Evolutionary conservation across 2,113 vertebrate species (phyloP).

Genomic region (Apaloderma vittatum): DNA sequence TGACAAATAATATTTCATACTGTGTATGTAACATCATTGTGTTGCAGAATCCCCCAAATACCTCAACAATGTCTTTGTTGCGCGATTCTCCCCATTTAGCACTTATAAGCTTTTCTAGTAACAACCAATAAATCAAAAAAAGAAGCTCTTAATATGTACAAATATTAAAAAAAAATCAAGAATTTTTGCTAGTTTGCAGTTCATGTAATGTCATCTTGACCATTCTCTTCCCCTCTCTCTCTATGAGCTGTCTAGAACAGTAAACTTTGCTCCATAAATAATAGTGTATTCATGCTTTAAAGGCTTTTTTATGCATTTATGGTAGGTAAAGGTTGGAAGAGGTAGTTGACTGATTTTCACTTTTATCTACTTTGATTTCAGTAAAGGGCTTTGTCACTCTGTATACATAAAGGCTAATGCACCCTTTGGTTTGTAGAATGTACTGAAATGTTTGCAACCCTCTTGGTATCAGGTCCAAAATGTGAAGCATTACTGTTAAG

Average conservation of each 20-base stretch:
- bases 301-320: constrained; percentile 67
- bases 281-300: constrained; percentile 59
- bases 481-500: constrained; percentile 72
- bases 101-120: constrained; percentile 44
- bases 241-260: constrained; percentile 46
- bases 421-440: constrained; percentile 77
- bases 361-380: constrained; percentile 65
- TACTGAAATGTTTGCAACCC: constrained; percentile 73
- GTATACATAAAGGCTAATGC: constrained; percentile 54
- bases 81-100: constrained; percentile 46
- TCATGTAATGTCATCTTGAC: constrained; percentile 35
- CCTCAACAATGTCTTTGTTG: constrained; percentile 63
- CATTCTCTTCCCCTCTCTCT: constrained; percentile 21
- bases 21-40: constrained; percentile 57
- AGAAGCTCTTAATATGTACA: constrained; percentile 52
- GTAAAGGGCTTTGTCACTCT: constrained; percentile 65
- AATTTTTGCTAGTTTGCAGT: constrained; percentile 55
- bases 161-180: constrained; percentile 9
- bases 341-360: constrained; percentile 50
- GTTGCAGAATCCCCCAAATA: constrained; percentile 66
- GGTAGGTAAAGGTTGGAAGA: constrained; percentile 49
- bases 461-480: constrained; percentile 65
- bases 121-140: constrained; percentile 45
- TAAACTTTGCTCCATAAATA: constrained; percentile 62
- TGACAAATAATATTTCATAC: constrained; percentile 73